phyloP scores from a whole-genome alignment of 2,113 vertebrate genomes.

The Urocolius indicus region DNA sequence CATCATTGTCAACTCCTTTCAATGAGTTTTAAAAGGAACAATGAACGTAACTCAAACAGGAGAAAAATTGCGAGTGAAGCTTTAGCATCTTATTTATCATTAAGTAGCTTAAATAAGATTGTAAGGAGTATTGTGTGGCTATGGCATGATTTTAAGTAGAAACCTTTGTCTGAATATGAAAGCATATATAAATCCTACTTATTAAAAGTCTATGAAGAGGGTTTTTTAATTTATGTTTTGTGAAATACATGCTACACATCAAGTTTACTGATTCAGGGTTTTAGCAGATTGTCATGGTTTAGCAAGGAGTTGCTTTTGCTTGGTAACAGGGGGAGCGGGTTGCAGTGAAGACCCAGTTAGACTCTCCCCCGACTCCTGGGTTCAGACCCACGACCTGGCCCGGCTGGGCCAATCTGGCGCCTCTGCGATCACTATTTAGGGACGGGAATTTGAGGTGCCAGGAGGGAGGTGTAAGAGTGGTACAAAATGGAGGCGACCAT shows the following conservation, averaged over 20 bases:
- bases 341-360: too few species aligned
- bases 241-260: not conserved
- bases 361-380: too few species aligned
- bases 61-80: not conserved
- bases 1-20: not conserved
- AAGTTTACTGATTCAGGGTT: constrained; percentile 10
- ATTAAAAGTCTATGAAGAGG: not conserved
- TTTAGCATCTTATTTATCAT: not conserved
- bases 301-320: too few species aligned
- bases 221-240: not conserved
- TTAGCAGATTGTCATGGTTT: too few species aligned
- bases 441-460: too few species aligned
- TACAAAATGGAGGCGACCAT: too few species aligned
- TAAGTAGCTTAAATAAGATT: not conserved
- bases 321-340: too few species aligned
- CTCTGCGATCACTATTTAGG: too few species aligned
- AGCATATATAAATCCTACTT: not conserved
- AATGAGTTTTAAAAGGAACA: not conserved
- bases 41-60: not conserved
- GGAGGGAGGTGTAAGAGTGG: too few species aligned
- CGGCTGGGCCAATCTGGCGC: too few species aligned
- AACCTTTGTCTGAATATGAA: not conserved
- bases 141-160: not conserved
- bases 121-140: not conserved
- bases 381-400: too few species aligned